Conservation (phyloP, 2,888 invertebrate species). For the Hypena proboscidalis region DNA sequence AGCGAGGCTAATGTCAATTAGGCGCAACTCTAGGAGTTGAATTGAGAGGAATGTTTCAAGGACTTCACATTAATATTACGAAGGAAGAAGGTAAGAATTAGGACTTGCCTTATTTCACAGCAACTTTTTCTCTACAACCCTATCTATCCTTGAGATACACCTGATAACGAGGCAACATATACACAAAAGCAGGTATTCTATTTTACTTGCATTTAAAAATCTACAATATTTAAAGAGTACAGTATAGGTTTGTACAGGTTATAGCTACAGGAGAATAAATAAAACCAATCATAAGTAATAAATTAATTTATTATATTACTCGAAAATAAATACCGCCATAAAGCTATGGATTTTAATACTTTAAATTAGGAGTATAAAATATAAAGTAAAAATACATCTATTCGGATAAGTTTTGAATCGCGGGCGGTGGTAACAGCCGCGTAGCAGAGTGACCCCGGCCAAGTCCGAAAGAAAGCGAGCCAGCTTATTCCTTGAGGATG, state of each 20-base stretch:
- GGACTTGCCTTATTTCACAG: no score
- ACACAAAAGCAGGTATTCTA: no score
- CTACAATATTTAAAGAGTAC: no score
- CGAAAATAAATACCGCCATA: conserved; percentile 83
- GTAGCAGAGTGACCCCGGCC: conserved; percentile 30
- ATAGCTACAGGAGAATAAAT: conserved; percentile 38
- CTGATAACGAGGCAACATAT: no score
- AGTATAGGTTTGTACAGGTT: conserved; percentile 1
- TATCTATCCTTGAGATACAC: no score
- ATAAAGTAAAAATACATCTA: conserved; percentile 73
- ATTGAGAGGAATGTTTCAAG: no score
- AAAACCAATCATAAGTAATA: conserved; percentile 68
- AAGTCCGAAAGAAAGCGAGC: conserved; percentile 26
- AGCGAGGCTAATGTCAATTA: no score
- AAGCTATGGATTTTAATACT: conserved; percentile 77
- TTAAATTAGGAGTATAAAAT: conserved; percentile 81
- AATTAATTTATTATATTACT: conserved; percentile 79
- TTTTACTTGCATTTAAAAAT: no score
- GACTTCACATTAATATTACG: no score
- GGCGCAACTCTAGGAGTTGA: no score
- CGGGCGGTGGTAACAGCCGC: conserved; percentile 54
- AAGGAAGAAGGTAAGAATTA: no score
- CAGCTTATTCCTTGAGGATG: conserved; percentile 89
- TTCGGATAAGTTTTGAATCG: conserved; percentile 68
- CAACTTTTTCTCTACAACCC: no score